phyloP scores from a whole-genome alignment of 1,140 invertebrate genomes.

The Artemia franciscana region DNA sequence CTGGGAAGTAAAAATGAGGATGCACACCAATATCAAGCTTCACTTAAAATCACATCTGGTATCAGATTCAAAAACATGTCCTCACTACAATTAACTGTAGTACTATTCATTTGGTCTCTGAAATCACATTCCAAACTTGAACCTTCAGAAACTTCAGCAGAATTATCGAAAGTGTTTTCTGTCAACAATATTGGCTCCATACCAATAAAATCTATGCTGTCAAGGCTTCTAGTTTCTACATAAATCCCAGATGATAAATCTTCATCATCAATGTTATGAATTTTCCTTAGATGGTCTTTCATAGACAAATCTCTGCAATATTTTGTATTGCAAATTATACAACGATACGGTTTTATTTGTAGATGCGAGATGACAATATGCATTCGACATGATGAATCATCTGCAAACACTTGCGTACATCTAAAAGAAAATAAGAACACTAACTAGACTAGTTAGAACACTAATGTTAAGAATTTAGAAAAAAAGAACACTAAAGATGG shows the following conservation, averaged over 20 bases:
- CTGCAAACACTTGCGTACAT: neutral
- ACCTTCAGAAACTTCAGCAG: neutral
- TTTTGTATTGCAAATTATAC: neutral
- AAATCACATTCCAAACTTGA: neutral
- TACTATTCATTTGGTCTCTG: neutral
- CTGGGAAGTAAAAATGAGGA: too few relatives aligned
- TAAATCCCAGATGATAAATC: neutral
- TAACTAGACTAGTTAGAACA: too few relatives aligned
- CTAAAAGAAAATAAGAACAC: neutral
- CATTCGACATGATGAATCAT: neutral
- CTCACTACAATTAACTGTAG: neutral
- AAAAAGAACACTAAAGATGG: too few relatives aligned
- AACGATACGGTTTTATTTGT: neutral
- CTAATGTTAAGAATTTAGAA: too few relatives aligned
- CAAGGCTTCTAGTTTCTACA: neutral
- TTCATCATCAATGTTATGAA: neutral
- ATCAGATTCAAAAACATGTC: neutral
- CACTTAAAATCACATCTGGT: neutral
- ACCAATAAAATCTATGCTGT: neutral
- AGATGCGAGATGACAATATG: neutral
- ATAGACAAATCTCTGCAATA: neutral
- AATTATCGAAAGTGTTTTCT: neutral
- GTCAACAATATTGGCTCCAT: neutral
- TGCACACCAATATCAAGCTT: too few relatives aligned
- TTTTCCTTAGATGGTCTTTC: neutral